Conservation (phyloP, 2,888 invertebrate species). For the Dynastes grantii region DNA sequence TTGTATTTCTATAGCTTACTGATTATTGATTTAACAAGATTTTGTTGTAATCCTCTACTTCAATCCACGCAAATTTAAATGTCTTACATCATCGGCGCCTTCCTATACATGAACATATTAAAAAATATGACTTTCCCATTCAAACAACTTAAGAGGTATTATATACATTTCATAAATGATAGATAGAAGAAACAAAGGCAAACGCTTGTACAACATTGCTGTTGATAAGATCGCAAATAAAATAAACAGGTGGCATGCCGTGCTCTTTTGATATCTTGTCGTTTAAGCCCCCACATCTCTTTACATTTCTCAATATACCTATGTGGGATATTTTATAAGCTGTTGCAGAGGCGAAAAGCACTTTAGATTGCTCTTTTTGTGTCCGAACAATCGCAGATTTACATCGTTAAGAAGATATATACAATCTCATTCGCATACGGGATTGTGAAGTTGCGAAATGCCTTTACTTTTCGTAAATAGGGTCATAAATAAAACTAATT, state of each 20-base stretch:
- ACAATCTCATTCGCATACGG: background rate
- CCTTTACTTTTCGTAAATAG: too few relatives aligned
- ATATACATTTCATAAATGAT: too few relatives aligned
- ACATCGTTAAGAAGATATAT: conserved; percentile 6
- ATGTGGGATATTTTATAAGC: conserved; percentile 17
- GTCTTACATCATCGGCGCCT: background rate
- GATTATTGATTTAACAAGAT: conserved; percentile 44
- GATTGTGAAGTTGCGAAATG: too few relatives aligned
- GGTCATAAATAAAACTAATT: too few relatives aligned
- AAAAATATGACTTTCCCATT: too few relatives aligned
- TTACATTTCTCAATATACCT: conserved; percentile 21
- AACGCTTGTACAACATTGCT: background rate
- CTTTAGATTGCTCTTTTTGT: conserved; percentile 12
- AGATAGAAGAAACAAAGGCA: background rate
- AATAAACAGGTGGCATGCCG: conserved; percentile 35
- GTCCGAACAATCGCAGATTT: background rate
- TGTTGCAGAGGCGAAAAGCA: conserved; percentile 28
- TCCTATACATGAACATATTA: background rate
- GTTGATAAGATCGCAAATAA: conserved; percentile 34
- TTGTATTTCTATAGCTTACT: conserved; percentile 18
- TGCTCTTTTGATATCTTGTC: background rate
- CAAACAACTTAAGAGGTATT: too few relatives aligned
- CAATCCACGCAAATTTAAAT: background rate
- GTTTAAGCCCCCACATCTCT: conserved; percentile 27
- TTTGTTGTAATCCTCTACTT: conserved; percentile 27